These are phyloP conservation scores for Calidris pygmaea DNA, from an alignment of 2,113 vertebrate species.

Conservation along the genomic window DNA sequence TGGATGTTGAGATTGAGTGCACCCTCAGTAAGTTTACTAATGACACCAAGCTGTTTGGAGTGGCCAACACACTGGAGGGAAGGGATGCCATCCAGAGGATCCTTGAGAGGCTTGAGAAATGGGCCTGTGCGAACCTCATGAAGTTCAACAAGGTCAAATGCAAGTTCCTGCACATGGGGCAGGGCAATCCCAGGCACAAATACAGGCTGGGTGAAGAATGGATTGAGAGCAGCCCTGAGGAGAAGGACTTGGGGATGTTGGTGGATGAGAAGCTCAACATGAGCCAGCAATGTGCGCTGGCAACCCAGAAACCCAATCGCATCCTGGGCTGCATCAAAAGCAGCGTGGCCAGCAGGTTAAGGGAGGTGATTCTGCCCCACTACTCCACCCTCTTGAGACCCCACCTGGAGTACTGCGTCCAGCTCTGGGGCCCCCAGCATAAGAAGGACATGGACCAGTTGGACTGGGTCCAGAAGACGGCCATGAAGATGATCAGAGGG, in stretches of 20 bases:
- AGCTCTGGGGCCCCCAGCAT: neutral
- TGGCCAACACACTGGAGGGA: neutral
- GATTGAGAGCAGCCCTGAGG: neutral
- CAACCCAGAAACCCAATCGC: neutral
- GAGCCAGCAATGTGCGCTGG: neutral
- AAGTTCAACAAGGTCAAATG: neutral
- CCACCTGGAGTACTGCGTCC: neutral
- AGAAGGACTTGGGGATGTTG: neutral
- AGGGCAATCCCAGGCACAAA: neutral
- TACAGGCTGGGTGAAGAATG: neutral
- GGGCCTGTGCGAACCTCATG: neutral
- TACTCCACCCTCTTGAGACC: neutral
- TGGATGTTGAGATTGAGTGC: neutral
- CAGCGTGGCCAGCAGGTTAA: neutral
- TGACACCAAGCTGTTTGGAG: neutral
- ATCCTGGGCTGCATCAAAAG: neutral
- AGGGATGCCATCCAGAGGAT: neutral
- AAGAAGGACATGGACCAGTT: neutral
- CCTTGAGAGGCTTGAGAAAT: neutral
- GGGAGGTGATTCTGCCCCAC: neutral
- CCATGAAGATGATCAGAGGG: neutral
- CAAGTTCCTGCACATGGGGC: neutral
- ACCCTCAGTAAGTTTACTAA: neutral
- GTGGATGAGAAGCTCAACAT: neutral
- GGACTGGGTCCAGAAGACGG: neutral